Base-by-base conservation (phyloP, 2,888 invertebrate genomes). In the Scaptomyza caliginosa region DNA sequence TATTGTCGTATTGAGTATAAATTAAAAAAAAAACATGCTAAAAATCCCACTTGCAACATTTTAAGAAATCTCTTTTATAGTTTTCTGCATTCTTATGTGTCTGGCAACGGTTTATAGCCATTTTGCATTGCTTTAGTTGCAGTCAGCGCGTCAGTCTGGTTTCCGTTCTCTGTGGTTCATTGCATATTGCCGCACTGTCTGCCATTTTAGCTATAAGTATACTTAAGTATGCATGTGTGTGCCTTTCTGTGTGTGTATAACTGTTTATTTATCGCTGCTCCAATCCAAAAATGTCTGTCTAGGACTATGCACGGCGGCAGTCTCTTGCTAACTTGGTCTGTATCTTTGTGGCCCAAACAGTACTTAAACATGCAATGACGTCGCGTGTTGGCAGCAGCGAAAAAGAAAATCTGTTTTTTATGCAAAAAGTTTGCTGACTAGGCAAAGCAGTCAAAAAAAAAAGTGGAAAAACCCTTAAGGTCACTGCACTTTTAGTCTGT, bases 101-200 rank as follows among this genome's bases (percentile, higher is more conserved):
- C 46, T 39, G n/a, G 11, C 5, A 30, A 28, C 11, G 30, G n/a
- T 8, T 21, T 21, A 10, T 17, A 17, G 2, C 21, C n/a, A 17
- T 36, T 38, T 32, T 28, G 7, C 56, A 45, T 40, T 40, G 52
- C 49, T 39, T 30, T 8, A 28, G 58, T 19, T n/a, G 13, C 38
- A 30, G 49, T 38, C 56, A 59, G 77, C 62, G 73, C 65, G 49
- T 38, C 56, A 59, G 77, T 63, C 75, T 67, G 67, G 48, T 21
- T 56, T 64, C 45, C 58, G 82, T 46, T n/a, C n/a, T n/a, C n/a
- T 74, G 74, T 60, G 60, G 80, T 74, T 83, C 83, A 75, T 77
- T 70, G 87, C 88, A 84, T 87, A 86, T 86, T 77, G 88, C 87
- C 88, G 52, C 65, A 62, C 70, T 87, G 87, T 87, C 88, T 87